Conservation (phyloP, 2,888 invertebrate genomes). For the Cantharis lateralis region DNA sequence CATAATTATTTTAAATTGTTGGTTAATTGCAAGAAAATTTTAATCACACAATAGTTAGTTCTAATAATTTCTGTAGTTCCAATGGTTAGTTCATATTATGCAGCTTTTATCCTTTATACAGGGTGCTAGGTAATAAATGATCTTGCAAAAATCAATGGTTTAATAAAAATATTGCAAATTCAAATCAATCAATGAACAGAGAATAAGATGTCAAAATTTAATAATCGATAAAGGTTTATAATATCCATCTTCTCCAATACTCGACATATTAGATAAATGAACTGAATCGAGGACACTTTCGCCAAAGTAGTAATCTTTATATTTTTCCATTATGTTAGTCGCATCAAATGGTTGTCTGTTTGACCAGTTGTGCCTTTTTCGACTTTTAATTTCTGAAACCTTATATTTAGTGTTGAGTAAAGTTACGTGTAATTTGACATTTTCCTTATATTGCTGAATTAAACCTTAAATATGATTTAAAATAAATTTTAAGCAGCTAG, state of each 20-base stretch:
- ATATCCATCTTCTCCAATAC: conserved; percentile 64
- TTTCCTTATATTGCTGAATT: conserved; percentile 58
- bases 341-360: conserved; percentile 65
- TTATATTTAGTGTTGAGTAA: conserved; percentile 72
- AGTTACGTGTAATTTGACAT: conserved; percentile 85
- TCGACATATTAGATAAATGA: conserved; percentile 69
- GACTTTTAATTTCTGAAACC: conserved; percentile 25
- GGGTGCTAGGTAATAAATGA: not conserved
- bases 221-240: conserved; percentile 54
- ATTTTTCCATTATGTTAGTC: conserved; percentile 66
- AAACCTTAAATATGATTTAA: conserved; percentile 56
- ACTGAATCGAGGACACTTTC: conserved; percentile 65
- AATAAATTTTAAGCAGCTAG: not conserved
- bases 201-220: conserved; percentile 19
- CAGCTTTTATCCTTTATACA: not conserved
- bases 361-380: conserved; percentile 36
- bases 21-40: too few species aligned
- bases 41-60: too few species aligned
- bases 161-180: not conserved
- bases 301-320: conserved; percentile 75
- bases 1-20: not conserved
- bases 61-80: too few species aligned
- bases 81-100: not conserved
- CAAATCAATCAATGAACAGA: not conserved
- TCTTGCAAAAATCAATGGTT: not conserved